Conservation (phyloP, 2,888 invertebrate species). For the Heliconius erato region DNA sequence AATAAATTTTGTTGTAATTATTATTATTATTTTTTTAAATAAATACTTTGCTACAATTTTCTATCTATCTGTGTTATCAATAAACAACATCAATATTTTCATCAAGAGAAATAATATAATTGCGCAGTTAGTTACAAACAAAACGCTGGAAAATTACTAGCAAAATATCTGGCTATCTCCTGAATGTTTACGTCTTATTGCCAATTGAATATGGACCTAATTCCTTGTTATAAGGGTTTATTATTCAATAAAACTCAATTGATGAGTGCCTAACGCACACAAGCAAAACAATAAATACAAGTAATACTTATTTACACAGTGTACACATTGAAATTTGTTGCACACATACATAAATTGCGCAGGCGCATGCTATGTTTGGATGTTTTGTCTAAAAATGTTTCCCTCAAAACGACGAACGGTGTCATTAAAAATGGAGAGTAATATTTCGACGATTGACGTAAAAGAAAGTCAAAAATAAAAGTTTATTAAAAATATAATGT, state of each 20-base stretch:
- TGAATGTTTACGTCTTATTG: slow-evolving; percentile 3
- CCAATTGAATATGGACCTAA: not conserved
- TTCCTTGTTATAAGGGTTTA: not conserved
- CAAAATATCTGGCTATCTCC: slow-evolving; percentile 33
- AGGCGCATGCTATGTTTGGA: not conserved
- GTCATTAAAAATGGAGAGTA: not conserved
- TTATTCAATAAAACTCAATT: not conserved
- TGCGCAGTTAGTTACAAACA: slow-evolving; percentile 33
- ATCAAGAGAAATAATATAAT: slow-evolving; percentile 1
- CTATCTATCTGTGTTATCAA: not conserved
- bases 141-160: slow-evolving; percentile 40
- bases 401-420: not conserved
- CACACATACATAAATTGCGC: not conserved
- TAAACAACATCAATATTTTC: slow-evolving; percentile 5
- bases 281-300: not conserved
- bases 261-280: not conserved
- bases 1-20: not conserved
- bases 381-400: not conserved
- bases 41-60: not conserved
- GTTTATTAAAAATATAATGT: not conserved
- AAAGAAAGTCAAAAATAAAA: not conserved
- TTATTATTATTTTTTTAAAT: not conserved
- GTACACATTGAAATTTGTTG: not conserved
- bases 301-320: not conserved
- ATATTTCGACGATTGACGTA: slow-evolving; percentile 10